Conservation (phyloP, 1,140 invertebrate genomes). For the Forficula auricularia region DNA sequence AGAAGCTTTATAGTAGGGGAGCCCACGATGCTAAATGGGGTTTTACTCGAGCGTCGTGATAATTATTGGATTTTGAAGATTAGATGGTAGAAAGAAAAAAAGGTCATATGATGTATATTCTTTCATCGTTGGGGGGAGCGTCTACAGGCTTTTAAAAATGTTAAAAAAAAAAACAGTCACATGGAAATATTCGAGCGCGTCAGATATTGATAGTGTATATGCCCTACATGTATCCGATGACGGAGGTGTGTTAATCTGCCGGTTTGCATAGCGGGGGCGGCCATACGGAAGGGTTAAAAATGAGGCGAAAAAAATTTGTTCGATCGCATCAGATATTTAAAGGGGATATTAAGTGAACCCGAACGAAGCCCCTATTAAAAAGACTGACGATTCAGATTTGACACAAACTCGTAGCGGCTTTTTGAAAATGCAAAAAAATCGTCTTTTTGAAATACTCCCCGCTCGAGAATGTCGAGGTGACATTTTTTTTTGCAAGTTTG, state of each 20-base stretch:
- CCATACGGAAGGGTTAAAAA: conserved; percentile 7
- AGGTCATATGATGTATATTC: too few relatives aligned
- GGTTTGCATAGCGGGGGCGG: conserved; percentile 5
- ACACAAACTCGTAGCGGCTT: conserved; percentile 5
- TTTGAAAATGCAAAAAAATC: conserved; percentile 9
- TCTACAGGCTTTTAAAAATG: too few relatives aligned
- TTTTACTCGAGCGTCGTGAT: too few relatives aligned
- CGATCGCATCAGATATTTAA: conserved; percentile 4
- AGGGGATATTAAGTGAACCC: conserved; percentile 4
- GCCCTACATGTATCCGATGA: conserved; percentile 1
- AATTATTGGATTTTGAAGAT: too few relatives aligned
- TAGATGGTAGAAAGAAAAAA: too few relatives aligned
- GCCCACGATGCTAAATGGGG: too few relatives aligned
- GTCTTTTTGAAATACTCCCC: not conserved
- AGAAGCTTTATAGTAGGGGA: too few relatives aligned
- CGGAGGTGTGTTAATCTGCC: conserved; percentile 6
- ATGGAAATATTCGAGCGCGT: too few relatives aligned
- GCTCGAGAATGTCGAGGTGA: conserved; percentile 1
- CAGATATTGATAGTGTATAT: too few relatives aligned
- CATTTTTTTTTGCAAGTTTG: not conserved
- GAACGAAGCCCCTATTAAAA: conserved; percentile 8
- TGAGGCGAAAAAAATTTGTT: not conserved
- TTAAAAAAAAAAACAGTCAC: too few relatives aligned
- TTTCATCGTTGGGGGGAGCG: too few relatives aligned
- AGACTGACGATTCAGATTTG: conserved; percentile 10